phyloP scores from a whole-genome alignment of 2,113 vertebrate species.

The Gymnarchus niloticus region DNA sequence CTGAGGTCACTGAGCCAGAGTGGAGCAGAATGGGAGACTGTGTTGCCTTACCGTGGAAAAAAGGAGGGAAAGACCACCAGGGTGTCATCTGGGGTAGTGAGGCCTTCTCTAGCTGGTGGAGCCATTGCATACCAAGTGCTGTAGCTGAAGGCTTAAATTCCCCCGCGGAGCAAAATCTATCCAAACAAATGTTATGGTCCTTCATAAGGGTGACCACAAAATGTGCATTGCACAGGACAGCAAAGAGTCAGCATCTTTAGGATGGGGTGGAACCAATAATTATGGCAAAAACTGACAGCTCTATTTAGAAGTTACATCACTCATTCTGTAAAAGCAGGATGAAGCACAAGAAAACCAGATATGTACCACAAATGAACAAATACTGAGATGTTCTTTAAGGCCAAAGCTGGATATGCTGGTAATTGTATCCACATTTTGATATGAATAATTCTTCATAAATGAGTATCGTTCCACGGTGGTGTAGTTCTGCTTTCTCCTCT shows the following conservation, averaged over 20 bases:
- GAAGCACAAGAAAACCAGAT: background rate
- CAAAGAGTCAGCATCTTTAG: background rate
- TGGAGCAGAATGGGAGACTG: background rate
- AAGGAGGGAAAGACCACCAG: background rate
- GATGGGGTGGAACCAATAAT: background rate
- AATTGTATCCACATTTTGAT: background rate
- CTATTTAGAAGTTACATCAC: background rate
- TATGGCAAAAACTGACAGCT: background rate
- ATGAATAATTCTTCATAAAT: background rate
- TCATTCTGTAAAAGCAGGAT: background rate
- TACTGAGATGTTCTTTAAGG: background rate
- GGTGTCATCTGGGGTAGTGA: background rate
- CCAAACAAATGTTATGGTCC: background rate
- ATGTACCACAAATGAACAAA: background rate
- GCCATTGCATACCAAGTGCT: background rate
- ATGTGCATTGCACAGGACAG: background rate
- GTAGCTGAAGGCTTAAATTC: background rate
- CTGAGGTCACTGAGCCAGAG: background rate
- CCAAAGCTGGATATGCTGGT: background rate
- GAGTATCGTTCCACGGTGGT: background rate
- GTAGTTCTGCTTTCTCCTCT: background rate
- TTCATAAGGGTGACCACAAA: background rate
- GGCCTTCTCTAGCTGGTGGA: background rate
- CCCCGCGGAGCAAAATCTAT: too few relatives aligned
- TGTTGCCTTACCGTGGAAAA: background rate